Conservation (phyloP, 2,113 vertebrate genomes). For the Brienomyrus brachyistius region DNA sequence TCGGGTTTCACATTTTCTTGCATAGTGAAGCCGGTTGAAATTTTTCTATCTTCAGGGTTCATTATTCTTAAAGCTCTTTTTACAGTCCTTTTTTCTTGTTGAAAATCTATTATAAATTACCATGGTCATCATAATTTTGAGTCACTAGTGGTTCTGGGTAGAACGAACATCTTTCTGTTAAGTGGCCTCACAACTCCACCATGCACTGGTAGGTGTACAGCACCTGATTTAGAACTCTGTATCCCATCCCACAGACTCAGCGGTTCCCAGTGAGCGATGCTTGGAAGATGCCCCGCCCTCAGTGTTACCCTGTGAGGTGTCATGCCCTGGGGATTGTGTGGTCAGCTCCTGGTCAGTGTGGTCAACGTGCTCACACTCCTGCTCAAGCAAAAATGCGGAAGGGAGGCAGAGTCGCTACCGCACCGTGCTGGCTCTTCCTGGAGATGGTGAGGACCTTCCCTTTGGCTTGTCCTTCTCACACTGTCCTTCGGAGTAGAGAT, state of each 20-base stretch:
- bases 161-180: neutral
- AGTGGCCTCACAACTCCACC: neutral
- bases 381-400: slow-evolving; percentile 73
- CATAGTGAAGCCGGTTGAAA: neutral
- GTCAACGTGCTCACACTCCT: slow-evolving; percentile 85
- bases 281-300: slow-evolving; percentile 51
- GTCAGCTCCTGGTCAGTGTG: slow-evolving; percentile 77
- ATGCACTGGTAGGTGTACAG: neutral
- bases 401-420: slow-evolving; percentile 80
- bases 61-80: neutral
- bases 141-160: neutral
- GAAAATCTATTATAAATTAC: neutral
- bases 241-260: slow-evolving; percentile 58
- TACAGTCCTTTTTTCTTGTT: neutral
- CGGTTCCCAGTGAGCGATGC: slow-evolving; percentile 64
- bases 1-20: neutral
- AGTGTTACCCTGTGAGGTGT: slow-evolving; percentile 65
- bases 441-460: slow-evolving; percentile 63
- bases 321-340: slow-evolving; percentile 80
- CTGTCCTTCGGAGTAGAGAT: slow-evolving; percentile 1
- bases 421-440: slow-evolving; percentile 74
- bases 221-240: neutral
- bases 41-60: neutral
- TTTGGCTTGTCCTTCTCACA: neutral
- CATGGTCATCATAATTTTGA: neutral